phyloP scores from a whole-genome alignment of 2,113 vertebrate genomes.

The Alligator sinensis region DNA sequence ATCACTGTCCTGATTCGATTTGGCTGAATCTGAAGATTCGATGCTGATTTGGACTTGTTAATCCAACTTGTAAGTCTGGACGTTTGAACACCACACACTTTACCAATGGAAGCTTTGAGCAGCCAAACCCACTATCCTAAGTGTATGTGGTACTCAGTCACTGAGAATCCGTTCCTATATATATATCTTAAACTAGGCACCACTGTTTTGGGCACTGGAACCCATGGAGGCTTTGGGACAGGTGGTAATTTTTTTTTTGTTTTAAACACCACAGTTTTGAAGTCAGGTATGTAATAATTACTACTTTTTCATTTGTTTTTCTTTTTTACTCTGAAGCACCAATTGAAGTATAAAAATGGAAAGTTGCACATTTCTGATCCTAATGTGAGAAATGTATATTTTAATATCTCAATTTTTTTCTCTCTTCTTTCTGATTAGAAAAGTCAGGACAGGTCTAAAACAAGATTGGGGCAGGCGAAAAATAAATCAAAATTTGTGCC shows the following conservation, averaged over 20 bases:
- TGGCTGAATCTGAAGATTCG: too few relatives aligned
- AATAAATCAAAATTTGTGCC: background rate
- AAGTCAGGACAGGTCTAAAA: background rate
- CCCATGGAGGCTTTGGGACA: background rate
- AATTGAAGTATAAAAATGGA: background rate
- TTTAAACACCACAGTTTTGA: background rate
- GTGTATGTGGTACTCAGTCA: background rate
- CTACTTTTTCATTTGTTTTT: background rate
- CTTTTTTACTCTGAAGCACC: background rate
- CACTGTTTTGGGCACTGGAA: background rate
- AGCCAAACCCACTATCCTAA: background rate
- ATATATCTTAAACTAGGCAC: background rate
- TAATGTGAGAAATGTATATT: background rate
- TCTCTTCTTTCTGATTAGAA: background rate
- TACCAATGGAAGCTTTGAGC: too few relatives aligned
- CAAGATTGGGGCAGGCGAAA: background rate
- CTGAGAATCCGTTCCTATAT: background rate
- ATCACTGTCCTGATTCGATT: too few relatives aligned
- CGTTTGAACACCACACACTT: too few relatives aligned
- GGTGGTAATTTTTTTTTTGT: background rate
- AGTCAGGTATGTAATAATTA: background rate
- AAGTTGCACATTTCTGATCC: background rate
- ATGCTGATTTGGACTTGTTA: too few relatives aligned
- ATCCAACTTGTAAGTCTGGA: too few relatives aligned
- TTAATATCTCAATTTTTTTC: background rate